Evolutionary conservation across 2,888 invertebrate species (phyloP).

Genomic region (Bombylius major): DNA sequence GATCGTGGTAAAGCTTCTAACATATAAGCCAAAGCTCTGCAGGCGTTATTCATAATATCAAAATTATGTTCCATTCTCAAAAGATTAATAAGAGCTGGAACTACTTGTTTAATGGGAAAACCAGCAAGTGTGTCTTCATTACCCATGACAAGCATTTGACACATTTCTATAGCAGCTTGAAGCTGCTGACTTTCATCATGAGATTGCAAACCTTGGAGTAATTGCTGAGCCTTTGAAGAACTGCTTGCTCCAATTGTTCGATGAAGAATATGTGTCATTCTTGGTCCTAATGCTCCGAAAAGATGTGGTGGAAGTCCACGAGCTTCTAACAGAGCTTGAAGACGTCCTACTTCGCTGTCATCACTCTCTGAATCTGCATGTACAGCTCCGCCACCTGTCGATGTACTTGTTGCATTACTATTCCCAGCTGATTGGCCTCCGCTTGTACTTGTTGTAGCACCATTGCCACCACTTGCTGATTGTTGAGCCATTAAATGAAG

Average conservation of each 20-base stretch:
- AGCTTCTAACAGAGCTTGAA: conserved; percentile 89
- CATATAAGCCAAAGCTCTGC: conserved; percentile 97
- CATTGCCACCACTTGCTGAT: conserved; percentile 22
- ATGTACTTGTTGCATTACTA: conserved; percentile 14
- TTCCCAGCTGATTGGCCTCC: conserved; percentile 3
- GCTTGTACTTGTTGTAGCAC: conserved; percentile 2
- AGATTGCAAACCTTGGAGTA: conserved; percentile 83
- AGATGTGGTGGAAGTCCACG: conserved; percentile 93
- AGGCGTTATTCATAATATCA: conserved; percentile 99
- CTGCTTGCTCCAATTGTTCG: conserved; percentile 84
- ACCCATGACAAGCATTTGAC: conserved; percentile 96
- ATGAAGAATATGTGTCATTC: conserved; percentile 92
- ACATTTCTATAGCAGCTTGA: conserved; percentile 96
- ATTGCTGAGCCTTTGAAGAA: conserved; percentile 82
- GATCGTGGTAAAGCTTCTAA: conserved; percentile 96
- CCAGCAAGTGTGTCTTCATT: conserved; percentile 96
- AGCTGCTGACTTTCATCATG: conserved; percentile 92
- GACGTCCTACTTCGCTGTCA: conserved; percentile 88
- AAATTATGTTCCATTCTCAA: conserved; percentile 97
- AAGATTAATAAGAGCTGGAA: conserved; percentile 84
- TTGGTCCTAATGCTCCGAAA: conserved; percentile 87
- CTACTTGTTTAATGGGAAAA: conserved; percentile 97
- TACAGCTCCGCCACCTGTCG: conserved; percentile 22
- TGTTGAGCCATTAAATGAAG: conserved; percentile 36
- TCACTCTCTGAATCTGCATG: conserved; percentile 61